These are phyloP conservation scores for Parazoanthus atlanticus DNA, from an alignment of 92 coral and sea anemone species.

Conservation along the genomic window DNA sequence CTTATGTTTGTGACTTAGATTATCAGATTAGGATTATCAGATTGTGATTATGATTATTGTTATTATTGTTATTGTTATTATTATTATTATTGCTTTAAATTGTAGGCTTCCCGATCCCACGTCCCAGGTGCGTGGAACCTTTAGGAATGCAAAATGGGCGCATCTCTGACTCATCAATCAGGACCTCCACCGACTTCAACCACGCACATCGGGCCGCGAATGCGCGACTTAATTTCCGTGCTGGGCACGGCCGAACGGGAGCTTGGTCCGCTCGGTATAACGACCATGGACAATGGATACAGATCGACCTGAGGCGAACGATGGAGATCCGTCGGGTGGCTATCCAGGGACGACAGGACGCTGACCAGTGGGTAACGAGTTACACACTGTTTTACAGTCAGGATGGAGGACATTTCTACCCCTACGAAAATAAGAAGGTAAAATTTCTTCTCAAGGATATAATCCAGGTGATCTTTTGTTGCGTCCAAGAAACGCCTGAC, in stretches of 20 bases:
- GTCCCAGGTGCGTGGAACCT: constrained; percentile 7
- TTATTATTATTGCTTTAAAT: background rate
- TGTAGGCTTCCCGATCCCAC: constrained; percentile 7
- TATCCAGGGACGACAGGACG: constrained; percentile 13
- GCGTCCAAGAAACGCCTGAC: no score
- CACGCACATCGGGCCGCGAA: constrained; percentile 7
- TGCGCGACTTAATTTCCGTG: constrained; percentile 12
- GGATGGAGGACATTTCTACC: constrained; percentile 14
- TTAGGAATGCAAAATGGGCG: constrained; percentile 14
- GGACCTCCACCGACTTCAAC: background rate
- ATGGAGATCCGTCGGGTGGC: constrained; percentile 27
- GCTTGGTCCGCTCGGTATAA: constrained; percentile 19
- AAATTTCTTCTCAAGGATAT: no score
- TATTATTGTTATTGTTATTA: no score
- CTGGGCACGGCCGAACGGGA: constrained; percentile 17
- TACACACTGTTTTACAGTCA: constrained; percentile 20
- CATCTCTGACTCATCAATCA: background rate
- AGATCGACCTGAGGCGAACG: background rate
- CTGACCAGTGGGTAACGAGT: constrained; percentile 7
- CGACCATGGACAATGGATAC: constrained; percentile 29
- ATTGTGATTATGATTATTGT: no score
- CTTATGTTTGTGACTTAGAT: no score
- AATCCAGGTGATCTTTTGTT: no score
- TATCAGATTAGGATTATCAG: no score
- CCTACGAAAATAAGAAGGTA: constrained; percentile 15